Conservation (phyloP, 2,113 vertebrate genomes). For the Hirundichthys speculiger region DNA sequence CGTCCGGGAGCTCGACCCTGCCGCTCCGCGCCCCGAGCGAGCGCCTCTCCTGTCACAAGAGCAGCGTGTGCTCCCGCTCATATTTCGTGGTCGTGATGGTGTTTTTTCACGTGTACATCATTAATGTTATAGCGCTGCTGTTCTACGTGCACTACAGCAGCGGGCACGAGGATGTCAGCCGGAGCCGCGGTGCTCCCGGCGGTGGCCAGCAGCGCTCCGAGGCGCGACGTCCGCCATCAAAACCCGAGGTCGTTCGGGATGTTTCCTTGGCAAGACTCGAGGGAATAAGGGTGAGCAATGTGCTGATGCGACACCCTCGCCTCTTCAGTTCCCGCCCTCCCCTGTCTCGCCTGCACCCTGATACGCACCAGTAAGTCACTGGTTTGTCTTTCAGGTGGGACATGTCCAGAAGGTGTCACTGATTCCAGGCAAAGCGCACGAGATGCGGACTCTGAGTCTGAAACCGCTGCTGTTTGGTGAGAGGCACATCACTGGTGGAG, state of each 20-base stretch:
- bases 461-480: slow-evolving; percentile 97
- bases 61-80: slow-evolving; percentile 91
- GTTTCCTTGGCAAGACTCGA: slow-evolving; percentile 86
- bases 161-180: slow-evolving; percentile 72
- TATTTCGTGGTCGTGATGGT: slow-evolving; percentile 96
- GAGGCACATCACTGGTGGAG: slow-evolving; percentile 32
- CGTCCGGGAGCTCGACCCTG: slow-evolving; percentile 47
- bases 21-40: slow-evolving; percentile 73
- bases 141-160: slow-evolving; percentile 94
- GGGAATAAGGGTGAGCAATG: slow-evolving; percentile 90
- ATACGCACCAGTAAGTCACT: background rate
- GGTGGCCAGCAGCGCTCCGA: slow-evolving; percentile 43
- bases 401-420: slow-evolving; percentile 91
- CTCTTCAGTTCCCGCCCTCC: background rate
- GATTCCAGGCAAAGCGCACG: slow-evolving; percentile 83
- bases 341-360: background rate
- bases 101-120: slow-evolving; percentile 93
- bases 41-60: slow-evolving; percentile 78
- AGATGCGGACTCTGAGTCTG: slow-evolving; percentile 92
- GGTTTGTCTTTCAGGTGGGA: slow-evolving; percentile 84
- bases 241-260: slow-evolving; percentile 51
- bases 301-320: background rate
- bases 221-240: slow-evolving; percentile 44
- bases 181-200: slow-evolving; percentile 37
- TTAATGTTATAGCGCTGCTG: slow-evolving; percentile 91